phyloP scores from a whole-genome alignment of 2,797 vertebrate species.

The Muscicapa striata region DNA sequence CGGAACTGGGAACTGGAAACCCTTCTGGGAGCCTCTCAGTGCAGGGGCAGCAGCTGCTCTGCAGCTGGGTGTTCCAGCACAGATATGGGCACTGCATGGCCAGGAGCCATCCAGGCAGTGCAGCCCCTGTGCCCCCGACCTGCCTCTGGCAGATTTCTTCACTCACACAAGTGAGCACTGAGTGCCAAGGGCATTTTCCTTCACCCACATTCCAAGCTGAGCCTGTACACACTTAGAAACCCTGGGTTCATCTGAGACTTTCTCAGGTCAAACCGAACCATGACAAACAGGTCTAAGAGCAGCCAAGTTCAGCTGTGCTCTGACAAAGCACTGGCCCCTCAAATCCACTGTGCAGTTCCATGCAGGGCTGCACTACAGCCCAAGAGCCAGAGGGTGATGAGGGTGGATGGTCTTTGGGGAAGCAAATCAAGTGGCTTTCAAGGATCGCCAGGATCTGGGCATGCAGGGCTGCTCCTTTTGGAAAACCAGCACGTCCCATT shows the following conservation, averaged over 20 bases:
- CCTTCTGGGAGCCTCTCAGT: background rate
- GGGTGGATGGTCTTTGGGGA: background rate
- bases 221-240: background rate
- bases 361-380: background rate
- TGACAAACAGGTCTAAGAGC: background rate
- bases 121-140: background rate
- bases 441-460: background rate
- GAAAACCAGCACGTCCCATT: background rate
- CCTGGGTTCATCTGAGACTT: background rate
- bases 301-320: background rate
- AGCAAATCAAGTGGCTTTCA: background rate
- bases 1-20: background rate
- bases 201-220: background rate
- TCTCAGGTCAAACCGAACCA: background rate
- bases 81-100: background rate
- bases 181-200: background rate
- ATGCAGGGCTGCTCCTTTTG: background rate
- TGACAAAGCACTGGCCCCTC: background rate
- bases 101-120: background rate
- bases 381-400: background rate
- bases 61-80: background rate
- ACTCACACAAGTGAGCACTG: background rate
- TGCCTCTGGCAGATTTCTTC: background rate
- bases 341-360: rapidly evolving
- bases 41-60: background rate